Base-by-base conservation (phyloP, 2,888 invertebrate species). In the Aphidoletes aphidimyza region DNA sequence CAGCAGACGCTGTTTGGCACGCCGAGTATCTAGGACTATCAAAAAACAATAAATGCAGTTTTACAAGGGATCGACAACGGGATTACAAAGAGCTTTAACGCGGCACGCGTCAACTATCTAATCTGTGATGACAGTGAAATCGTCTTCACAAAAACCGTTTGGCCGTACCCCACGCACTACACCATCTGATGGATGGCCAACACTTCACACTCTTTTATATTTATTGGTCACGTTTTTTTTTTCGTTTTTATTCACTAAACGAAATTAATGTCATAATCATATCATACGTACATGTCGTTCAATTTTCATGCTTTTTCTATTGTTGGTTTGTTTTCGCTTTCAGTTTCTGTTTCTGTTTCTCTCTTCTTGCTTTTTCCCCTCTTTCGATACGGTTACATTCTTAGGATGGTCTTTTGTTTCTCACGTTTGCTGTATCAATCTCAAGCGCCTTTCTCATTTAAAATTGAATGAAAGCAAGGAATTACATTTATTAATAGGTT, bases 201-300 rank as follows among this genome's bases (percentile, higher is more conserved):
- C 69, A 69, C 34, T n/a, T n/a, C n/a, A 14, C 69, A 30, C 8
- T 11, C 26, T 30, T 69, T 9, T 69, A 22, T 34, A 30, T 69
- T 69, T 69, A 69, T 69, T 34, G 69, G 69, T 69, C 30, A 69
- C 69, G 69, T 69, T 69, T n/a, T n/a, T n/a, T n/a, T n/a, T n/a
- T 69, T 34, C 30, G 34, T 69, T 69, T 69, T 69, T 69, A 69
- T 69, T 69, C 14, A 69, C 69, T 69, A 69, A 69, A 69, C 34
- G 69, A 69, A 69, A n/a, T n/a, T 69, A 30, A 69, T 69, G 34
- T 30, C 69, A 69, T 69, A 69, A 69, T 69, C n/a, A n/a, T n/a
- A n/a, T n/a, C n/a, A n/a, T n/a, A n/a, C n/a, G n/a, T n/a, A n/a
- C n/a, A n/a, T n/a, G n/a, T n/a, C n/a, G n/a, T n/a, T n/a, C n/a